A percentile compares a stretch with the other conserved stretches of the same genome.
phyloP scores from a whole-genome alignment of 1,140 invertebrate species.

The Ceratina calcarata region DNA sequence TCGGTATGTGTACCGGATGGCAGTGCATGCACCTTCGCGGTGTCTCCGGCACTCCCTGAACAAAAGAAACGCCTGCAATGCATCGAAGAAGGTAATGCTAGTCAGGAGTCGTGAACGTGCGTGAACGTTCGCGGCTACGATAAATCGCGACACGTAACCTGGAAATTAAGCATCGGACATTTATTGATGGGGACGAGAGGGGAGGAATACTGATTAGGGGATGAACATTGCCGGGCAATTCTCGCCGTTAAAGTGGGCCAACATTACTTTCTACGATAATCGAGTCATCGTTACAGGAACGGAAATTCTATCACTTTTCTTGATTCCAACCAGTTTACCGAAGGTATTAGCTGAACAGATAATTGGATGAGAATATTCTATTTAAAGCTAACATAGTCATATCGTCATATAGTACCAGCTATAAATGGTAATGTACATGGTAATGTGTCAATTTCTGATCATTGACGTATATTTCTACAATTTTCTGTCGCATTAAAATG shows the following conservation, averaged over 20 bases:
- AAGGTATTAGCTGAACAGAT: too few species aligned
- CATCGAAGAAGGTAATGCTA: neutral
- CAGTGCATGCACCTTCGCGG: constrained; percentile 76
- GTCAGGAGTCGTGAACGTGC: neutral
- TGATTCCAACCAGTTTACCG: too few species aligned
- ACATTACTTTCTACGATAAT: too few species aligned
- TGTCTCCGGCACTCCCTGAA: constrained; percentile 69
- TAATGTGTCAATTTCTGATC: too few species aligned
- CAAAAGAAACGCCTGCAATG: constrained; percentile 27
- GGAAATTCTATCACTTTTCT: too few species aligned
- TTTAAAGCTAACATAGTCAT: too few species aligned
- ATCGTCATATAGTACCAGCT: too few species aligned
- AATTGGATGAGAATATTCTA: too few species aligned
- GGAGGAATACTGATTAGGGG: constrained; percentile 37
- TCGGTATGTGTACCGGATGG: constrained; percentile 71
- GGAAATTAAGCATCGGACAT: constrained; percentile 29
- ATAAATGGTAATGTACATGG: too few species aligned
- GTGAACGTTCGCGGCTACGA: neutral
- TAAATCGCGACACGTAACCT: neutral
- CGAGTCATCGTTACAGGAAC: too few species aligned
- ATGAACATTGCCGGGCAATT: constrained; percentile 5
- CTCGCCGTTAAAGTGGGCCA: neutral
- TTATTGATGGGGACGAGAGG: neutral
- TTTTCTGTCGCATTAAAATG: too few species aligned
- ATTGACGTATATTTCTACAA: too few species aligned